A percentile compares a stretch with the other conserved stretches of the same genome.
Evolutionary conservation across 2,797 vertebrate species (phyloP).

Genomic region (Leptatherina wallacei): DNA sequence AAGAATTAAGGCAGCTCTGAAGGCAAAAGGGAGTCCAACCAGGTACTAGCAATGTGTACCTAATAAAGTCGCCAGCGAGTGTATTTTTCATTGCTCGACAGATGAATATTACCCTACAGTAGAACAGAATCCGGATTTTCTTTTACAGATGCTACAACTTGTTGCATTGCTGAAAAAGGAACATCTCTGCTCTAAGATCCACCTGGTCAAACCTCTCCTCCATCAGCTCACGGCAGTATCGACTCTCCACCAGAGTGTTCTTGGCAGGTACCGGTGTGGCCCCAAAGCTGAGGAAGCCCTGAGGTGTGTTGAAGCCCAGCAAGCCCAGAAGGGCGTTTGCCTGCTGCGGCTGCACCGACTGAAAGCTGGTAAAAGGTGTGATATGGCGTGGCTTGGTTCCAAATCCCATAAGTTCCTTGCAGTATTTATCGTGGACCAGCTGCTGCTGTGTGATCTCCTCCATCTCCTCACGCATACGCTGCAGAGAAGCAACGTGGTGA

Average conservation of each 20-base stretch:
- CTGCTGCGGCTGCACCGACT: slow-evolving; percentile 95
- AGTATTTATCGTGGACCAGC: slow-evolving; percentile 97
- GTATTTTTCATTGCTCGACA: not conserved
- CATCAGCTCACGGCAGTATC: slow-evolving; percentile 97
- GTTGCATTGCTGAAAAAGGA: not conserved
- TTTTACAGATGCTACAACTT: not conserved
- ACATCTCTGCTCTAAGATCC: slow-evolving; percentile 8
- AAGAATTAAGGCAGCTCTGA: no score
- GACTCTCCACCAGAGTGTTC: slow-evolving; percentile 93
- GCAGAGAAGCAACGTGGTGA: not conserved
- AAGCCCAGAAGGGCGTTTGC: slow-evolving; percentile 95
- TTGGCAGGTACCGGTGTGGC: slow-evolving; percentile 90
- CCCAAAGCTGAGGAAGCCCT: slow-evolving; percentile 93
- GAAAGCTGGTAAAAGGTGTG: slow-evolving; percentile 96
- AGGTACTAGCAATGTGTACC: not conserved
- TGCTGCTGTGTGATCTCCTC: slow-evolving; percentile 99
- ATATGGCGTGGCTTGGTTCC: slow-evolving; percentile 96
- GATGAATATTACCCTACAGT: no score
- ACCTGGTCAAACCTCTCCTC: slow-evolving; percentile 98
- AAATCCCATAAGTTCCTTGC: slow-evolving; percentile 96
- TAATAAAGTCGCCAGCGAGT: not conserved
- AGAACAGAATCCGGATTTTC: not conserved
- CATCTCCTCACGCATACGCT: slow-evolving; percentile 99
- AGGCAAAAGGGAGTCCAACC: no score
- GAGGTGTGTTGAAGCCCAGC: slow-evolving; percentile 92